Evolutionary conservation across 2,888 invertebrate species (phyloP).

Genomic region (Timema cristinae): DNA sequence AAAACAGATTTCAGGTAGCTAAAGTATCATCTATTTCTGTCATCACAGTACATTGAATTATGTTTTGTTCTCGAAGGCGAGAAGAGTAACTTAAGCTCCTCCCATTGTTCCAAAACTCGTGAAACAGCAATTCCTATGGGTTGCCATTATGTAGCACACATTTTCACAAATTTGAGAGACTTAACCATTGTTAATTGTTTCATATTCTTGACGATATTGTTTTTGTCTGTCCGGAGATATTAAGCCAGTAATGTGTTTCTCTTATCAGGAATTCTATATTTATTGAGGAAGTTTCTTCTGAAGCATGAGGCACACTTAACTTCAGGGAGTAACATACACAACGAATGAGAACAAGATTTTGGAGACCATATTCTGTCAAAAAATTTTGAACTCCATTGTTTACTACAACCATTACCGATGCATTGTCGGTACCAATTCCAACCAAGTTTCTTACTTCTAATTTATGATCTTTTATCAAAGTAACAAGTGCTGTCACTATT

Average conservation of each 20-base stretch:
- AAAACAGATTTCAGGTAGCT: background rate
- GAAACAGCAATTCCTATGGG: background rate
- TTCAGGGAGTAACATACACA: slow-evolving; percentile 18
- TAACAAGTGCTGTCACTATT: background rate
- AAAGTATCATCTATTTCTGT: background rate
- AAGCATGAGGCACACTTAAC: slow-evolving; percentile 11
- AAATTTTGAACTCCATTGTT: slow-evolving; percentile 12
- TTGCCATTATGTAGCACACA: background rate
- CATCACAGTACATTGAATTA: background rate
- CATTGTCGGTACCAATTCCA: background rate
- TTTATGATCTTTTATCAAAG: background rate
- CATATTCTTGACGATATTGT: background rate
- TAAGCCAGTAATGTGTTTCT: background rate
- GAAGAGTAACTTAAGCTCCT: slow-evolving; percentile 1
- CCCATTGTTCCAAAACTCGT: background rate
- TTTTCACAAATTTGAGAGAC: background rate
- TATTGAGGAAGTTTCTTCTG: background rate
- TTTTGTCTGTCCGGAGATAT: background rate
- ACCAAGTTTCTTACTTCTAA: background rate
- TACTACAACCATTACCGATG: background rate
- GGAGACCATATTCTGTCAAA: background rate
- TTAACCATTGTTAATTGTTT: background rate
- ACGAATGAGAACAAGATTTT: slow-evolving; percentile 3
- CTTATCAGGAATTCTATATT: too few relatives aligned
- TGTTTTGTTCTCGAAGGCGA: background rate